A percentile compares a stretch with the other conserved stretches of the same genome.
Evolutionary conservation across 2,797 vertebrate genomes (phyloP).

Genomic region (Micropoecilia bifurca): DNA sequence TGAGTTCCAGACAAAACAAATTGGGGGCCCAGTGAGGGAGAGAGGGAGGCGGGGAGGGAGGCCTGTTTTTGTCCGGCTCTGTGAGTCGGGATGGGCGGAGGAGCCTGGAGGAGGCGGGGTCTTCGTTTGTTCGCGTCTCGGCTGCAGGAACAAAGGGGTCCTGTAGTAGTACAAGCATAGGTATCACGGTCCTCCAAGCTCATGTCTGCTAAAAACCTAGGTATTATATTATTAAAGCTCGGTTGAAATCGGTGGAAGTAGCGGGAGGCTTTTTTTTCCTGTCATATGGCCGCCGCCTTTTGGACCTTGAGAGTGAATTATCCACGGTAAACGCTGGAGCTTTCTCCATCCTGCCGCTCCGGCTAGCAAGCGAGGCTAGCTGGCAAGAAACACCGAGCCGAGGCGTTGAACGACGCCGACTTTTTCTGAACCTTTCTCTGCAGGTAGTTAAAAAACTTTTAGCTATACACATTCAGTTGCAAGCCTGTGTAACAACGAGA

Average conservation of each 20-base stretch:
- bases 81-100: constrained; percentile 63
- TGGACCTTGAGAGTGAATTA: constrained; percentile 21
- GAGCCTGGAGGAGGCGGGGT: constrained; percentile 70
- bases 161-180: constrained; percentile 59
- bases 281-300: constrained; percentile 17
- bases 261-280: background rate
- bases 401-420: constrained; percentile 67
- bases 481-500: background rate
- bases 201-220: constrained; percentile 42
- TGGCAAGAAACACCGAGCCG: constrained; percentile 59
- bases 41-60: constrained; percentile 4
- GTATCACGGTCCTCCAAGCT: constrained; percentile 29
- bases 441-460: constrained; percentile 66
- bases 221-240: background rate
- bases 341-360: constrained; percentile 56
- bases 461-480: background rate
- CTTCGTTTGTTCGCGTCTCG: constrained; percentile 73
- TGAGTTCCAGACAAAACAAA: constrained; percentile 29
- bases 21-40: constrained; percentile 15
- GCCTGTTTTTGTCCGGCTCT: constrained; percentile 45
- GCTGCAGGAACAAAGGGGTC: constrained; percentile 81
- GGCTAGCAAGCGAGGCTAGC: constrained; percentile 75
- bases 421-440: constrained; percentile 72
- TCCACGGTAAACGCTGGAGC: constrained; percentile 49
- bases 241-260: constrained; percentile 7